A percentile compares a stretch with the other conserved stretches of the same genome.
These are phyloP conservation scores for Nephrotoma guestfalica DNA, from an alignment of 2,888 invertebrate species.

Conservation along the genomic window DNA sequence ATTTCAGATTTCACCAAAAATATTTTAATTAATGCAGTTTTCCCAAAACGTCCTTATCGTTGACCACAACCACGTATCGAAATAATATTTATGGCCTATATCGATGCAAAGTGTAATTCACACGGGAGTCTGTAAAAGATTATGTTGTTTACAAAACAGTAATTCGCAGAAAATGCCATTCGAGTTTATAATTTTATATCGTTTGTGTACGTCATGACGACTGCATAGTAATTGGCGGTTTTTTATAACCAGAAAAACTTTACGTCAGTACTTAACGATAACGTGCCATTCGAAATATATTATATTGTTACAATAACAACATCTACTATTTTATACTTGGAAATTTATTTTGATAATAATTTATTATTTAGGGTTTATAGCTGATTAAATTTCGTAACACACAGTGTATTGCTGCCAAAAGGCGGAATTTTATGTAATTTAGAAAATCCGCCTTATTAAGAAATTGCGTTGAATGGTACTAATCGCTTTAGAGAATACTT, in stretches of 20 bases:
- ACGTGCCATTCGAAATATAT: background rate
- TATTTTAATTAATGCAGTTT: background rate
- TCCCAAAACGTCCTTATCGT: background rate
- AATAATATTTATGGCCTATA: background rate
- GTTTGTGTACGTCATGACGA: background rate
- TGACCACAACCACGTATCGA: background rate
- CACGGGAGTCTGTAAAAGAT: background rate
- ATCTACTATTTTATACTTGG: background rate
- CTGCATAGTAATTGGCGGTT: background rate
- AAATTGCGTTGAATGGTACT: background rate
- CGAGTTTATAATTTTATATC: background rate
- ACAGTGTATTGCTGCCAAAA: background rate
- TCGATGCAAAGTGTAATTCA: background rate
- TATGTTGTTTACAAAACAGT: background rate
- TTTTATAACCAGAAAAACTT: background rate
- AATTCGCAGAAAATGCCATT: background rate
- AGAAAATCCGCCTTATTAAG: background rate
- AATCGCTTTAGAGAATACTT: too few relatives aligned
- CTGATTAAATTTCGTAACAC: background rate
- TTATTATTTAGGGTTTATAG: background rate
- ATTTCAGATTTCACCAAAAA: background rate
- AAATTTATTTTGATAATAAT: background rate
- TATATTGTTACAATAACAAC: too few relatives aligned
- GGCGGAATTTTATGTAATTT: background rate
- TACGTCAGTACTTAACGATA: background rate